phyloP scores from a whole-genome alignment of 2,113 vertebrate species.

The Elephas maximus region DNA sequence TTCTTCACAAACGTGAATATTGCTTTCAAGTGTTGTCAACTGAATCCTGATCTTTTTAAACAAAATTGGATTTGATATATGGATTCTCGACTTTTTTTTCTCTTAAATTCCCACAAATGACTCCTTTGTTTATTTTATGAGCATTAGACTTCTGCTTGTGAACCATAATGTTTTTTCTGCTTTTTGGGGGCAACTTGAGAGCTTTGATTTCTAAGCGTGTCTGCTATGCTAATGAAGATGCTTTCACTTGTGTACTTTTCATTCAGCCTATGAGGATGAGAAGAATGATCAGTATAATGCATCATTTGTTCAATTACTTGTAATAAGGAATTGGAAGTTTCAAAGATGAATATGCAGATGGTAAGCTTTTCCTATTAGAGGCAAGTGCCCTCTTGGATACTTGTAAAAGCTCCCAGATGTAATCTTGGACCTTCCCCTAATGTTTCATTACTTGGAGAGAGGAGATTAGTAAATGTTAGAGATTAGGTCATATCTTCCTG shows the following conservation, averaged over 20 bases:
- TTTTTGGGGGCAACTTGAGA: background rate
- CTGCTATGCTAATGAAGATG: background rate
- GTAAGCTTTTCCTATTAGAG: background rate
- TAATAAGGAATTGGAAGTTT: background rate
- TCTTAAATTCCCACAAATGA: background rate
- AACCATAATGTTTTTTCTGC: background rate
- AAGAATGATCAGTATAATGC: background rate
- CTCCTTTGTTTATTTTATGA: background rate
- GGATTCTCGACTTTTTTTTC: background rate
- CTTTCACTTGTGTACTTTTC: conserved; percentile 39
- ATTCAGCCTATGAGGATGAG: conserved; percentile 42
- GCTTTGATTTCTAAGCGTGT: conserved; percentile 6
- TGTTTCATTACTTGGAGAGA: background rate
- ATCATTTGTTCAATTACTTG: conserved; percentile 22
- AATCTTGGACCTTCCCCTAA: background rate
- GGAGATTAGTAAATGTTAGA: conserved; percentile 44
- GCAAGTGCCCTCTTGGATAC: background rate
- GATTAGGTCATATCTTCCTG: background rate
- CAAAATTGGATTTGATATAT: background rate
- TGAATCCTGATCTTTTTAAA: background rate
- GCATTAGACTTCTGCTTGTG: background rate
- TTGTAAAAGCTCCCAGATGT: background rate
- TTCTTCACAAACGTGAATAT: background rate
- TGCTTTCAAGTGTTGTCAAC: background rate
- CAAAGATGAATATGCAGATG: background rate